phyloP scores from a whole-genome alignment of 2,113 vertebrate genomes.

The Seriola quinqueradiata region DNA sequence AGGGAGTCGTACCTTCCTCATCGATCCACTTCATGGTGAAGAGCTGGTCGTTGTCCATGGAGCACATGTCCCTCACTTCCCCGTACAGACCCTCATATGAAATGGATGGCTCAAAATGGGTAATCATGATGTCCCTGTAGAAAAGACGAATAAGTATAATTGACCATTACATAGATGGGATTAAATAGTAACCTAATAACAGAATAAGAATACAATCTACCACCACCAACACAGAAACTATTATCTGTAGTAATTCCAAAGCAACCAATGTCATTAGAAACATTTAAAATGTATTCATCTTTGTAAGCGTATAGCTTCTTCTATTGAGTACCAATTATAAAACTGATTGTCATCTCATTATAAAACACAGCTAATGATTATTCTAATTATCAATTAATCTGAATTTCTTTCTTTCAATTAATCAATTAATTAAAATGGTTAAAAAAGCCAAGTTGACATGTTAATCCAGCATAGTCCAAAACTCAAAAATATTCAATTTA shows the following conservation, averaged over 20 bases:
- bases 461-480: neutral
- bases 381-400: too few species aligned
- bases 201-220: neutral
- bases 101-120: slow-evolving; percentile 97
- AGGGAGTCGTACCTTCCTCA: slow-evolving; percentile 90
- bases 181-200: neutral
- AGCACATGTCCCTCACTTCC: slow-evolving; percentile 98
- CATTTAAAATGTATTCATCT: neutral
- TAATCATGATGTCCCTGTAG: slow-evolving; percentile 98
- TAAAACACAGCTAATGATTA: neutral
- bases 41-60: slow-evolving; percentile 96
- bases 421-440: neutral
- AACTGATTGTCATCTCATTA: neutral
- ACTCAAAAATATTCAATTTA: neutral
- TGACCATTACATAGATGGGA: neutral
- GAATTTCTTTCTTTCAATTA: too few species aligned
- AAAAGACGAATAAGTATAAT: slow-evolving; percentile 59
- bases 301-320: too few species aligned
- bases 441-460: neutral
- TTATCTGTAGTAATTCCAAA: neutral
- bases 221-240: neutral
- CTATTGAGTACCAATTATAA: too few species aligned
- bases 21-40: slow-evolving; percentile 99
- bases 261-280: neutral
- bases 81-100: slow-evolving; percentile 93